Conservation (phyloP, 2,888 invertebrate genomes). For the Griposia aprilina region DNA sequence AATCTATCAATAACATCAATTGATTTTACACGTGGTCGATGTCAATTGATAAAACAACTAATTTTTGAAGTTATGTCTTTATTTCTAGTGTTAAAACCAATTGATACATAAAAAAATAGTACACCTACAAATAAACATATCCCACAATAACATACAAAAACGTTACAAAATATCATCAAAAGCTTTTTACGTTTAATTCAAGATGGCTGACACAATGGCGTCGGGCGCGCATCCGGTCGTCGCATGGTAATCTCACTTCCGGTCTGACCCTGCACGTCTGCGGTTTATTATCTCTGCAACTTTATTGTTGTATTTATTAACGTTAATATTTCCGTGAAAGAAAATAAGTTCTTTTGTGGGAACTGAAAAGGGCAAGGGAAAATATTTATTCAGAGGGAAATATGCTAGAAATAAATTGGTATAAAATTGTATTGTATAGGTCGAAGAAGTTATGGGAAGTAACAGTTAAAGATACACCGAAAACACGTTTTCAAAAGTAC, state of each 20-base stretch:
- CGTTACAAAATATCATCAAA: conserved; percentile 58
- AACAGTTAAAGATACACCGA: no score
- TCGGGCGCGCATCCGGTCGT: conserved; percentile 84
- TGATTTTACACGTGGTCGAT: background rate
- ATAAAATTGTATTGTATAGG: background rate
- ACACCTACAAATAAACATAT: conserved; percentile 9
- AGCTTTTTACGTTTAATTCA: conserved; percentile 70
- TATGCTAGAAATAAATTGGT: conserved; percentile 5
- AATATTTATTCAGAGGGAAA: background rate
- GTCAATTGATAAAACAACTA: background rate
- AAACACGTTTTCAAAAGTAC: no score
- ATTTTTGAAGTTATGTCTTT: no score
- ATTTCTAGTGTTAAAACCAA: background rate
- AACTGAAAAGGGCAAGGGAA: background rate
- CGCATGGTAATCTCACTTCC: conserved; percentile 82
- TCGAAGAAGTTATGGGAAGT: no score
- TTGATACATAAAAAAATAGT: conserved; percentile 8
- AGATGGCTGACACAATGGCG: conserved; percentile 85
- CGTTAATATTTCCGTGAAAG: conserved; percentile 48
- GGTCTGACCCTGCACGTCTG: conserved; percentile 69
- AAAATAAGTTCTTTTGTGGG: conserved; percentile 40
- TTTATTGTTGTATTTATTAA: conserved; percentile 60
- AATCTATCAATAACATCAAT: background rate
- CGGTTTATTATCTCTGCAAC: conserved; percentile 63
- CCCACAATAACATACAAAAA: conserved; percentile 40